These are phyloP conservation scores for Orthosia gracilis DNA, from an alignment of 2,888 invertebrate species.

Conservation along the genomic window DNA sequence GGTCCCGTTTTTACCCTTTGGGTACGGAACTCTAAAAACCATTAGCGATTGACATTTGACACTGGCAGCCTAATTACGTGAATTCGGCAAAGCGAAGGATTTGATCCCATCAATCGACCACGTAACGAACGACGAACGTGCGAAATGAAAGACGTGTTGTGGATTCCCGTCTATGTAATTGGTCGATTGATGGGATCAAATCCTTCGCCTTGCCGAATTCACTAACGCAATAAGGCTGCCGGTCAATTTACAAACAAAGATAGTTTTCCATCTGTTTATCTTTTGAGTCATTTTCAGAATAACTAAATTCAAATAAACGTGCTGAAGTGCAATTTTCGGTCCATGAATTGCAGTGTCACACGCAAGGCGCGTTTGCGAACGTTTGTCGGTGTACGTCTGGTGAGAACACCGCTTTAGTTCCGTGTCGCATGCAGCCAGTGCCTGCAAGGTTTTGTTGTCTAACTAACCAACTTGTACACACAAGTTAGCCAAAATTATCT, in stretches of 20 bases:
- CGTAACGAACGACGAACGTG: too few relatives aligned
- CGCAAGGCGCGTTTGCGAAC: slow-evolving; percentile 25
- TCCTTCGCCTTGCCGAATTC: too few relatives aligned
- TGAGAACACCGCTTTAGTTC: slow-evolving; percentile 28
- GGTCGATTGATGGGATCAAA: too few relatives aligned
- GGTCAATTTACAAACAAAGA: neutral
- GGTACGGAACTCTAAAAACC: too few relatives aligned
- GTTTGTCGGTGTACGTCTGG: slow-evolving; percentile 26
- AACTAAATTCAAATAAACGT: slow-evolving; percentile 26
- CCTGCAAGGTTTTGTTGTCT: slow-evolving; percentile 19
- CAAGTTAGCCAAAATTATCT: neutral
- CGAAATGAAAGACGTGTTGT: too few relatives aligned
- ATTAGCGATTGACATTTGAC: too few relatives aligned
- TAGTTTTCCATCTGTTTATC: neutral
- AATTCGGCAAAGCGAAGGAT: too few relatives aligned
- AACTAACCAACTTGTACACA: slow-evolving; percentile 19
- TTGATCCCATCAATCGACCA: too few relatives aligned
- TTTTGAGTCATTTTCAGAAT: neutral
- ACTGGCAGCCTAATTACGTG: too few relatives aligned
- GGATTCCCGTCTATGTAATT: too few relatives aligned
- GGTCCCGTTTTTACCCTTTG: too few relatives aligned
- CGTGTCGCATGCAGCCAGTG: slow-evolving; percentile 21
- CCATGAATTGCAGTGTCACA: slow-evolving; percentile 19
- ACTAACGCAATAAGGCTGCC: too few relatives aligned
- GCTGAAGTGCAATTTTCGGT: slow-evolving; percentile 44